A percentile compares a stretch with the other conserved stretches of the same genome.
Evolutionary conservation across 2,113 vertebrate genomes (phyloP).

Genomic region (Turnix velox): DNA sequence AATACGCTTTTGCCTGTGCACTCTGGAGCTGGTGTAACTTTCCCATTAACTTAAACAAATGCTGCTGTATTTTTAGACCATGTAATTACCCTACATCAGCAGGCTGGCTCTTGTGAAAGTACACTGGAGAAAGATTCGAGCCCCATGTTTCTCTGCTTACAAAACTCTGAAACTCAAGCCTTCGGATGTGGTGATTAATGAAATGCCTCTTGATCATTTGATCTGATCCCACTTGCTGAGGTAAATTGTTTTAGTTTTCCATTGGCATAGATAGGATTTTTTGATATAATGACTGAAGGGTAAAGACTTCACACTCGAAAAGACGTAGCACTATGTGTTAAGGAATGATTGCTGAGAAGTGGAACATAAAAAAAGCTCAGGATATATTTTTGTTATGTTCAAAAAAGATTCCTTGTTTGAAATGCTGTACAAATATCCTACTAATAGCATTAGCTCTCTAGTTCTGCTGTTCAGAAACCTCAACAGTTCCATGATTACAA

Average conservation of each 20-base stretch:
- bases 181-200: slow-evolving; percentile 74
- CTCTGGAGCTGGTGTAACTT: slow-evolving; percentile 64
- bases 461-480: slow-evolving; percentile 40
- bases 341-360: slow-evolving; percentile 30
- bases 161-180: slow-evolving; percentile 72
- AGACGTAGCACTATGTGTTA: slow-evolving; percentile 42
- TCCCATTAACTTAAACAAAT: slow-evolving; percentile 77
- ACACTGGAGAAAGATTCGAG: slow-evolving; percentile 65
- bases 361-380: slow-evolving; percentile 35
- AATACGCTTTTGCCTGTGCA: slow-evolving; percentile 57
- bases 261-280: slow-evolving; percentile 65
- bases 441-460: slow-evolving; percentile 10
- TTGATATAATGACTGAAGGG: slow-evolving; percentile 53
- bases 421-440: neutral
- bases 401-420: neutral
- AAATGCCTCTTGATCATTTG: slow-evolving; percentile 67
- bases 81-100: slow-evolving; percentile 74
- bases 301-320: slow-evolving; percentile 62
- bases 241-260: slow-evolving; percentile 74
- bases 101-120: slow-evolving; percentile 60
- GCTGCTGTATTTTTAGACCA: slow-evolving; percentile 80
- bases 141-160: slow-evolving; percentile 63
- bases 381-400: slow-evolving; percentile 36
- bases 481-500: slow-evolving; percentile 65
- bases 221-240: slow-evolving; percentile 66